These are phyloP conservation scores for Arctocebus calabarensis DNA, from an alignment of 2,797 vertebrate genomes.

Conservation along the genomic window DNA sequence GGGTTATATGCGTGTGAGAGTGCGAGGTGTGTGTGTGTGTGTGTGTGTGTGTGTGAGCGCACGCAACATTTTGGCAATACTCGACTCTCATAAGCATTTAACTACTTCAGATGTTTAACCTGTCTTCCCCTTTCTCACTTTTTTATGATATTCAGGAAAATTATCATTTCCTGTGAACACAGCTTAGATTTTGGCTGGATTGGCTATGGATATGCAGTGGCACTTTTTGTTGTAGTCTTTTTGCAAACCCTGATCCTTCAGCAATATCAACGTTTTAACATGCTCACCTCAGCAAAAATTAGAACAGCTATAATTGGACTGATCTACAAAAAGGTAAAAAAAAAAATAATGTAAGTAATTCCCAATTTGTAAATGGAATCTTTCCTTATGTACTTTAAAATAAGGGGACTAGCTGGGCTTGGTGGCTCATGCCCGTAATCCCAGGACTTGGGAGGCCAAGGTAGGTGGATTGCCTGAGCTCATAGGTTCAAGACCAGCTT, in stretches of 20 bases:
- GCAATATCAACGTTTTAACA: conserved; percentile 81
- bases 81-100: neutral
- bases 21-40: neutral
- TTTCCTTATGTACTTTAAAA: neutral
- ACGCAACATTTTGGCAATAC: neutral
- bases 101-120: neutral
- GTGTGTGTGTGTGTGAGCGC: neutral
- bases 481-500: too few relatives aligned
- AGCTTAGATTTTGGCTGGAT: conserved; percentile 63
- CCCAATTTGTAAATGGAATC: neutral
- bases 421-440: too few relatives aligned
- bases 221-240: conserved; percentile 80
- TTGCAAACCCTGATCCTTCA: conserved; percentile 83
- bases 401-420: neutral
- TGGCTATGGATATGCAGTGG: conserved; percentile 80
- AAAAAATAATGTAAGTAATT: neutral
- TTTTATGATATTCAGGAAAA: conserved; percentile 74
- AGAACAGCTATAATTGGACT: conserved; percentile 83
- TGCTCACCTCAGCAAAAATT: conserved; percentile 84
- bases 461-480: too few relatives aligned
- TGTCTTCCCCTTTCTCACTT: neutral
- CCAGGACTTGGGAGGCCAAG: too few relatives aligned
- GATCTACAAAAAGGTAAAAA: conserved; percentile 86
- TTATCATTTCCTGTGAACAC: conserved; percentile 82
- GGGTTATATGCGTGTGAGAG: neutral